Conservation (phyloP, 2,113 vertebrate genomes). For the Notechis scutatus region DNA sequence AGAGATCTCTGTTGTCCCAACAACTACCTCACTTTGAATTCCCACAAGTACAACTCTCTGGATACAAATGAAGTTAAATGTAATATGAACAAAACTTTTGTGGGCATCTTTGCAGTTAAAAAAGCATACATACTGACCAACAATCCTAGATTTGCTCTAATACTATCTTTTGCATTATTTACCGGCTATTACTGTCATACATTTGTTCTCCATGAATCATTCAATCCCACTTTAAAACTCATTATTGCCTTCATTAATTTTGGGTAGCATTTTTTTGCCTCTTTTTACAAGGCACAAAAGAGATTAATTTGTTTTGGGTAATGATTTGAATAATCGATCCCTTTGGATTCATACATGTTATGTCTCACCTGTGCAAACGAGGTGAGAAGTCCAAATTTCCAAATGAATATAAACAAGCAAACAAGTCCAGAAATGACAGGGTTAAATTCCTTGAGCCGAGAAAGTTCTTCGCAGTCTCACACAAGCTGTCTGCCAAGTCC, state of each 20-base stretch:
- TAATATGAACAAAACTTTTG: not conserved
- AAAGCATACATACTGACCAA: not conserved
- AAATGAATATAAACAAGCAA: no score
- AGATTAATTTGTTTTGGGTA: not conserved
- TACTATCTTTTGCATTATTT: not conserved
- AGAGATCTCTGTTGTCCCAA: not conserved
- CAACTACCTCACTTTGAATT: not conserved
- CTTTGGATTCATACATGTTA: not conserved
- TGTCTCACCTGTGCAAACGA: no score
- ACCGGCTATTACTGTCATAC: not conserved
- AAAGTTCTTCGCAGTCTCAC: no score
- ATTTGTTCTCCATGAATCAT: not conserved
- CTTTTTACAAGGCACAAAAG: not conserved
- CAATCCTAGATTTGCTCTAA: not conserved
- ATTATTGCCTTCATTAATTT: not conserved
- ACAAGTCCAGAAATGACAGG: no score
- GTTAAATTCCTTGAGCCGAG: no score
- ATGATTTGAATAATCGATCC: not conserved
- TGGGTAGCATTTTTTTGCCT: not conserved
- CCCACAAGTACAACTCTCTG: not conserved
- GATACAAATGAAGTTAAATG: not conserved
- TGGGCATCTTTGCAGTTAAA: not conserved
- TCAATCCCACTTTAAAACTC: not conserved
- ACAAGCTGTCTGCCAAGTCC: no score
- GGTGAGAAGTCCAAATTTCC: no score